Conservation (phyloP, 2,888 invertebrate species). For the Diarsia brunnea region DNA sequence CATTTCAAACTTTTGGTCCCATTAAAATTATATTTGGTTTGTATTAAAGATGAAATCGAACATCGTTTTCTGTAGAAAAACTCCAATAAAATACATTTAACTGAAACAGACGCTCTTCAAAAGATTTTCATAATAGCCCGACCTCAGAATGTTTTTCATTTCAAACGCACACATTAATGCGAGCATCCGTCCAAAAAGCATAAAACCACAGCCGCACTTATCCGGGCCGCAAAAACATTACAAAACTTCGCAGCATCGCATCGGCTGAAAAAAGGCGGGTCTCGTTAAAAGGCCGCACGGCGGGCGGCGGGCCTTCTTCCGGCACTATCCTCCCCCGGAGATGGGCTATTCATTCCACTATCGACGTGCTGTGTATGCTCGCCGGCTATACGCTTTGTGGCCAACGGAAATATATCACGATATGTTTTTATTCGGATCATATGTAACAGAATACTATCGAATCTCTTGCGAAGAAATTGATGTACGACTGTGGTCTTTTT, state of each 20-base stretch:
- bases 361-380: slow-evolving; percentile 73
- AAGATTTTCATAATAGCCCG: background rate
- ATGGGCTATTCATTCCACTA: slow-evolving; percentile 84
- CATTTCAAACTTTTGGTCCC: background rate
- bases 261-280: slow-evolving; percentile 74
- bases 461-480: slow-evolving; percentile 50
- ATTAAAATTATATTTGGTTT: background rate
- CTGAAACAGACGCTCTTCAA: background rate
- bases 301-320: slow-evolving; percentile 75
- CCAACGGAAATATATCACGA: slow-evolving; percentile 66
- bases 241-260: slow-evolving; percentile 64
- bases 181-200: slow-evolving; percentile 32
- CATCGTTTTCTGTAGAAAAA: background rate
- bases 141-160: slow-evolving; percentile 2
- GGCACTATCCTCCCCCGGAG: slow-evolving; percentile 82
- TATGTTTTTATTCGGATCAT: slow-evolving; percentile 63
- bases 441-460: slow-evolving; percentile 53
- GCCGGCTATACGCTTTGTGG: slow-evolving; percentile 65
- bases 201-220: slow-evolving; percentile 60
- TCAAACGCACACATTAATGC: slow-evolving; percentile 24
- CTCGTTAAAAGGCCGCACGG: slow-evolving; percentile 79
- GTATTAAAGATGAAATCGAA: background rate
- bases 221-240: slow-evolving; percentile 61
- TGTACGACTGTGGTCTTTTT: slow-evolving; percentile 32
- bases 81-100: background rate